These are phyloP conservation scores for Leucosticte australis DNA, from an alignment of 2,113 vertebrate species.

Conservation along the genomic window DNA sequence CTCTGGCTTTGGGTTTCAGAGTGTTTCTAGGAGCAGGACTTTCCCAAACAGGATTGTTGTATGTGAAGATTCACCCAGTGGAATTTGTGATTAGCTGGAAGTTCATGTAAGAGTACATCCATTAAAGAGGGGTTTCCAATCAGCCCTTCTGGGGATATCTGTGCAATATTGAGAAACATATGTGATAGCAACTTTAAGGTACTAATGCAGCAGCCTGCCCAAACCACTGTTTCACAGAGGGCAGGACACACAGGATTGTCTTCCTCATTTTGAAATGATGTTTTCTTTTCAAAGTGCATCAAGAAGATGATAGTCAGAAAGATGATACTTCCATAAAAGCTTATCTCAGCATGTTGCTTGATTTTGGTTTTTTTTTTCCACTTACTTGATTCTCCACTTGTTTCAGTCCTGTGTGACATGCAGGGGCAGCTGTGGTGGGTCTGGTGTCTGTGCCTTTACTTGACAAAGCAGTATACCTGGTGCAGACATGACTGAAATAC, in stretches of 20 bases:
- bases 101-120: not conserved
- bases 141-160: not conserved
- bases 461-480: not conserved
- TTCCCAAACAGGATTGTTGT: not conserved
- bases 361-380: rapidly evolving
- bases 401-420: not conserved
- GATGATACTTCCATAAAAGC: not conserved
- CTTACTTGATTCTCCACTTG: not conserved
- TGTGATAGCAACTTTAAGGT: not conserved
- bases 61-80: not conserved
- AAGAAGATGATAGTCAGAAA: not conserved
- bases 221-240: not conserved
- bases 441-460: not conserved
- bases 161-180: not conserved
- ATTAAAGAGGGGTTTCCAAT: not conserved
- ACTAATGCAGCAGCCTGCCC: not conserved
- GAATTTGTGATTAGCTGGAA: not conserved
- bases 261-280: not conserved
- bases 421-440: not conserved
- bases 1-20: not conserved
- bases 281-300: not conserved
- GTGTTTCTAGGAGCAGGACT: not conserved
- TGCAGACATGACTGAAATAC: not conserved
- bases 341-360: not conserved
- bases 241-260: not conserved